Evolutionary conservation across 2,797 vertebrate species (phyloP).

Genomic region (Leptoclinus maculatus): DNA sequence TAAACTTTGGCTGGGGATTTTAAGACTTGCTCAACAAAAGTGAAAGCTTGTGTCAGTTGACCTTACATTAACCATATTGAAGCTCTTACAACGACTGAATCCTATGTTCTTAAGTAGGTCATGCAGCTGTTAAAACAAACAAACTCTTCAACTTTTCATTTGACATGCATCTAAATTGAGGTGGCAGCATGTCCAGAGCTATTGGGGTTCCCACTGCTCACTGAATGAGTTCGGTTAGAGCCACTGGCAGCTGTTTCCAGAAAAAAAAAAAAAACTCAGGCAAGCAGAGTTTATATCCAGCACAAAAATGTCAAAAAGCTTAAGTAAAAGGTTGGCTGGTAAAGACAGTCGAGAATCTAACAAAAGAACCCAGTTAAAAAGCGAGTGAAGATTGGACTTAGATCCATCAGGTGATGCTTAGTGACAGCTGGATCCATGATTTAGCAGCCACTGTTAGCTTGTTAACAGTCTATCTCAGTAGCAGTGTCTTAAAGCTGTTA

Average conservation of each 20-base stretch:
- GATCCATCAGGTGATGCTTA: neutral
- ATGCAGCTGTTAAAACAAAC: constrained; percentile 5
- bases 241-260: constrained; percentile 16
- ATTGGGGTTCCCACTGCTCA: constrained; percentile 12
- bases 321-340: neutral
- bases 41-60: constrained; percentile 27
- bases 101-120: constrained; percentile 4
- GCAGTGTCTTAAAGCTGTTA: neutral
- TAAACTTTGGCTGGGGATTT: constrained; percentile 2
- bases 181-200: neutral
- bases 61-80: constrained; percentile 28
- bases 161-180: constrained; percentile 17
- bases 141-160: constrained; percentile 4
- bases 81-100: constrained; percentile 12
- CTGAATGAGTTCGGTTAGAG: constrained; percentile 24
- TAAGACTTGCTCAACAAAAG: constrained; percentile 29
- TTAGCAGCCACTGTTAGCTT: neutral
- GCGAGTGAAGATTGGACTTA: neutral
- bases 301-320: constrained; percentile 1
- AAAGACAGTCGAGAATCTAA: neutral
- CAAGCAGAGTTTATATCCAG: neutral
- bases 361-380: neutral
- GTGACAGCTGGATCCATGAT: neutral
- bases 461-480: neutral
- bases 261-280: neutral